Evolutionary conservation across 2,113 vertebrate genomes (phyloP), one percentile per base, ranked within the genome.

Genomic region (Nesoenas mayeri): DNA sequence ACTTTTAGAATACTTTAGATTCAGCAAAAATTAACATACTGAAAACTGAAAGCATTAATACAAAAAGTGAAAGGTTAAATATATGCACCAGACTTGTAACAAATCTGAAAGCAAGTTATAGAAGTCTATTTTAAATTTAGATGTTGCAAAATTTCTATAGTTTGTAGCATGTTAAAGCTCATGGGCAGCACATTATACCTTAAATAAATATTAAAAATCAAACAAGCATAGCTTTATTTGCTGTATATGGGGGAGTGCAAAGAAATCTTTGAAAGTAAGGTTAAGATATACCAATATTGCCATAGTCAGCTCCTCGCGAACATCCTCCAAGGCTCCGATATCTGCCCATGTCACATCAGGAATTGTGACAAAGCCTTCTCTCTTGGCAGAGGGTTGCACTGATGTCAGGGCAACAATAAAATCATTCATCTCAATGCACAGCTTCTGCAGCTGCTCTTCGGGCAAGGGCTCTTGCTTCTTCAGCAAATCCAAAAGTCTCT

Each of bases 291-390:
- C 99, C 98, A 99, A 83, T 96, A 99, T 99, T 77, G 99, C 99
- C 99, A 99, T 99, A 60, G 98, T 98, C 82, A 99, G 99, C 89
- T 99, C 99, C 88, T 99, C 99, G 13, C 99, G 98, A 95, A 99
- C 95, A 73, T 98, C 98, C 95, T 99, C 98, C 96, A 99, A 97
- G 28, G 99, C 99, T 40, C 99, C 99, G 0, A 99, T 98, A 67
- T 99, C 99, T 19, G 98, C 98, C 99, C 99, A 99, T 4, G 98
- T 99, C 91, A 99, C 99, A 56, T 99, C 99, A 5, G 99, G 99
- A 42, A 99, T 98, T 2, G 99, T 99, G 95, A 99, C 99, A 75
- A 99, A 99, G 91, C 99, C 99, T 97, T 99, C 99, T 58, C 99
- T 98, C 97, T 99, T 99, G 89, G 99, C 99, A 19, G 99, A 99